Conservation (phyloP, 2,797 vertebrate species). For the Megalops cyprinoides region DNA sequence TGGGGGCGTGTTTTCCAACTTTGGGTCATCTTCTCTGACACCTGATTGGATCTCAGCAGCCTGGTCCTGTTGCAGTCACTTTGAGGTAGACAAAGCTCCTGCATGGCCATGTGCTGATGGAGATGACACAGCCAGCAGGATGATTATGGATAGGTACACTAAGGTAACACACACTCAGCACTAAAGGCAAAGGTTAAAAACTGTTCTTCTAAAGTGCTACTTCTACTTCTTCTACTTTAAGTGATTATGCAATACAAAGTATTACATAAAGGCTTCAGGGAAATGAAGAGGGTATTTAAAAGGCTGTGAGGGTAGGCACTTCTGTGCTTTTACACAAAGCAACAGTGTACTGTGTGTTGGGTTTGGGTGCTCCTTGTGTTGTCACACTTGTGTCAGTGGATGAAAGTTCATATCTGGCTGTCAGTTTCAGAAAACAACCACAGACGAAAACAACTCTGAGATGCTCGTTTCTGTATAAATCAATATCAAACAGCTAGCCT, state of each 20-base stretch:
- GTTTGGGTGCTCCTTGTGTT: no score
- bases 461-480: background rate
- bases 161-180: background rate
- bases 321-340: no score
- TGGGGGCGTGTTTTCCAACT: background rate
- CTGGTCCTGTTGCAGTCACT: constrained; percentile 8
- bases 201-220: no score
- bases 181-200: background rate
- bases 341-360: no score
- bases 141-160: background rate
- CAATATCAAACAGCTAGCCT: background rate
- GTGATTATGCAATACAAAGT: background rate
- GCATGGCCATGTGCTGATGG: background rate
- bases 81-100: background rate
- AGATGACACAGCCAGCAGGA: background rate
- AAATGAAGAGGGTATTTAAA: no score
- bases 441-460: background rate
- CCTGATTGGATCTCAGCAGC: background rate
- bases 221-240: no score
- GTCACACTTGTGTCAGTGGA: no score
- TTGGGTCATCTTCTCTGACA: background rate
- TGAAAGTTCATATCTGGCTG: background rate
- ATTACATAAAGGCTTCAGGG: background rate
- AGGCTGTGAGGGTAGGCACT: no score
- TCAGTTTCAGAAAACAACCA: background rate